Evolutionary conservation across 1,140 invertebrate species (phyloP), one percentile per base, ranked within the genome.

Genomic region (Capitella teleta): DNA sequence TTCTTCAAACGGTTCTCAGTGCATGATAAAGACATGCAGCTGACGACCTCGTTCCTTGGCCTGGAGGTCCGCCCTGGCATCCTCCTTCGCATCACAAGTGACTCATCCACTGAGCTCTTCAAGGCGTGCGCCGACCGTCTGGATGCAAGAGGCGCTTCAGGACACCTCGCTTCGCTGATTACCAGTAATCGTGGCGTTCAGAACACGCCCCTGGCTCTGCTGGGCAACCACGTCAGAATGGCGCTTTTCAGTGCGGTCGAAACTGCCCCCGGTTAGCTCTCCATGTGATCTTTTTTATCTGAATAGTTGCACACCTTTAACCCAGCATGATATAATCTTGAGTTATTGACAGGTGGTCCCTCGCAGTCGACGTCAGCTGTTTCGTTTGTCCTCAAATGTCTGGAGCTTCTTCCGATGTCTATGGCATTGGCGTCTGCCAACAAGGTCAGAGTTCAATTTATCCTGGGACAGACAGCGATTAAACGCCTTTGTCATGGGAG

Each of bases 151-250:
- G 45, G 21, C 1, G 47, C 57, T 0, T 59, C 61, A 50, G 68
- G 68, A 23, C 65, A 68, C 36, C 49, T 70, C 23, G 61, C 62
- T 12, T 70, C 68, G 1, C 40, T 66, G 42, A 53, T 67, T 19
- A 58, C 62, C 8, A 45, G 45, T 6, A 64, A 64, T 48, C 61
- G 59, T 48, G 65, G 66, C 14, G 28, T 64, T 4, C 56, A 59
- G 23, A 61, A 57, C 43, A 61, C 60, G 5, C 61, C 65, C 0
- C 10, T 63, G 12, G 62, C 62, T 8, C 52, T 68, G 28, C 49
- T 70, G 40, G 58, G 62, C 8, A 66, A 66, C 32, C 61, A 64
- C 43, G 51, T 69, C 42, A 62, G 60, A 51, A 57, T 58, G 32
- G 55, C 53, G 1, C 52, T 66, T 32, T 25, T 44, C 8, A 43